Conservation (phyloP, 2,797 vertebrate species). For the Ibycter americanus region DNA sequence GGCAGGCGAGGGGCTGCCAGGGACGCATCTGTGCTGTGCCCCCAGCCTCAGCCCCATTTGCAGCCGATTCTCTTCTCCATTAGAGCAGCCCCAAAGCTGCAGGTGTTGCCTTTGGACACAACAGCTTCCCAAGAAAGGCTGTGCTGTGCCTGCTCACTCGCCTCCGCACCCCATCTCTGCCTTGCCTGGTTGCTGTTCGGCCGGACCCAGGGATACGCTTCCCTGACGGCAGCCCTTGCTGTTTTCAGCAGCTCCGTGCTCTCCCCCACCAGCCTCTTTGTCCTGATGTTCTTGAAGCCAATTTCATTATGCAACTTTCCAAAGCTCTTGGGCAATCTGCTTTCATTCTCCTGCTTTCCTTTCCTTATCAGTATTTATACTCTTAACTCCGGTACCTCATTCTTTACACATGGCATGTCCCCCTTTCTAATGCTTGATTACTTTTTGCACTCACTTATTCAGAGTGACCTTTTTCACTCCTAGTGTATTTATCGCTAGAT, state of each 20-base stretch:
- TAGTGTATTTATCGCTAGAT: constrained; percentile 54
- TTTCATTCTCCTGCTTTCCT: constrained; percentile 38
- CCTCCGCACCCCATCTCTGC: not conserved
- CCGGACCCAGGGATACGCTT: not conserved
- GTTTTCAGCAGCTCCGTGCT: not conserved
- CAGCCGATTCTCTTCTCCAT: not conserved
- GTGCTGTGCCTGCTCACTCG: rapidly evolving
- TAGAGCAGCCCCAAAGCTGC: not conserved
- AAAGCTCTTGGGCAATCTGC: constrained; percentile 28
- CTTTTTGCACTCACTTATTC: constrained; percentile 61
- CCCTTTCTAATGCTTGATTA: constrained; percentile 69
- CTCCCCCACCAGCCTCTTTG: not conserved
- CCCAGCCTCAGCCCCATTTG: not conserved
- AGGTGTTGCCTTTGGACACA: not conserved
- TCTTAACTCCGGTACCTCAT: constrained; percentile 37
- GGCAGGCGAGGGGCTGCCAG: rapidly evolving
- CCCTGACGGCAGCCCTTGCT: not conserved
- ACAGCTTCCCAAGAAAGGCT: not conserved
- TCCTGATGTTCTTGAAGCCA: constrained; percentile 12
- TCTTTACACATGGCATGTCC: constrained; percentile 48
- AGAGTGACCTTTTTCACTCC: constrained; percentile 53
- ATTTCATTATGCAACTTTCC: constrained; percentile 30
- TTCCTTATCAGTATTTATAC: constrained; percentile 46
- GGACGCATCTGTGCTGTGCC: not conserved
- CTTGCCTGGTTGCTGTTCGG: not conserved